These are phyloP conservation scores for Mesembrinibis cayennensis DNA, from an alignment of 2,113 vertebrate genomes.

Conservation along the genomic window DNA sequence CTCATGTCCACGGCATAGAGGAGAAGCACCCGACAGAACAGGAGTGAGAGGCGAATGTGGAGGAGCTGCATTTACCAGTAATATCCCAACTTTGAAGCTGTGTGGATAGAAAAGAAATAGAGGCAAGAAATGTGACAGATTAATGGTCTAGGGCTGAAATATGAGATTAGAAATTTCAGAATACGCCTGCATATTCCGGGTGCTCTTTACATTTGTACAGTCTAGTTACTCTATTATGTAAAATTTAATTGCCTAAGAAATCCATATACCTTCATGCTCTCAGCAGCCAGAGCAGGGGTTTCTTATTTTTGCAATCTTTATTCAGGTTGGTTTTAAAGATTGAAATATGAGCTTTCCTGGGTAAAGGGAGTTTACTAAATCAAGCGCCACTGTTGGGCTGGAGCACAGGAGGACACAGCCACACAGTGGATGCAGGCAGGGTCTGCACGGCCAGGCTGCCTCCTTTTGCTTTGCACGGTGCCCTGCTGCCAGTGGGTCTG, in stretches of 20 bases:
- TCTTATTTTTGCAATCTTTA: not conserved
- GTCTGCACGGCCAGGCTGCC: not conserved
- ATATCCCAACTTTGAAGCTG: not conserved
- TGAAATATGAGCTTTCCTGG: not conserved
- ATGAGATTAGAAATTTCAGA: slow-evolving; percentile 34
- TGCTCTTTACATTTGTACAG: slow-evolving; percentile 40
- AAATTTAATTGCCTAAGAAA: slow-evolving; percentile 59
- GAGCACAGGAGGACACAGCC: not conserved
- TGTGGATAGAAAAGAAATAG: not conserved
- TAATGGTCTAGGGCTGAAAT: slow-evolving; percentile 35
- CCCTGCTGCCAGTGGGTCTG: not conserved
- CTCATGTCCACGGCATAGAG: rapidly evolving
- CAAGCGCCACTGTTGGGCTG: not conserved
- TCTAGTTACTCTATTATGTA: slow-evolving; percentile 19
- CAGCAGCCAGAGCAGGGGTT: not conserved
- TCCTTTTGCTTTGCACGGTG: not conserved
- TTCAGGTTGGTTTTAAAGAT: not conserved
- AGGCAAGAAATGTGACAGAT: slow-evolving; percentile 34
- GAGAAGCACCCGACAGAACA: not conserved
- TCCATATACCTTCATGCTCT: not conserved
- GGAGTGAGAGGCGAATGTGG: rapidly evolving
- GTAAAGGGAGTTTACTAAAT: not conserved
- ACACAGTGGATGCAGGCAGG: not conserved
- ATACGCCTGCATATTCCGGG: slow-evolving; percentile 33
- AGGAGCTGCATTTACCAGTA: not conserved